A percentile compares a stretch with the other conserved stretches of the same genome.
Conservation (phyloP, 2,797 vertebrate species). For the Cirrhinus mrigala region DNA sequence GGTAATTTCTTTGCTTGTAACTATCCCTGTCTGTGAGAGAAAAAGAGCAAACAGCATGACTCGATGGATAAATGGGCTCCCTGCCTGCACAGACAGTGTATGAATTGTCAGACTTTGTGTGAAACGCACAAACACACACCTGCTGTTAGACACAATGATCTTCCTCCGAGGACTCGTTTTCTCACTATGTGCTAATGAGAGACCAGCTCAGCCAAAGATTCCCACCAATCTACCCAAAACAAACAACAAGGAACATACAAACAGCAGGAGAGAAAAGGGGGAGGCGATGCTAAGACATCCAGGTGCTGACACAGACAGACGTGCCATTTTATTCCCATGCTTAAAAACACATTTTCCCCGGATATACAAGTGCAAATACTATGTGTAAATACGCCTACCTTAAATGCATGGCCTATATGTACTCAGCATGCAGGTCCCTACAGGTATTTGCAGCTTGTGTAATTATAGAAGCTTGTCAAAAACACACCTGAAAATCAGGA, state of each 20-base stretch:
- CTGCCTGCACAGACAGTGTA: conserved; percentile 23
- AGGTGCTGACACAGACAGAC: conserved; percentile 48
- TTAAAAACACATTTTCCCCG: conserved; percentile 18
- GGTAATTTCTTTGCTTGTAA: background rate
- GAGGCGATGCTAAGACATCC: conserved; percentile 1
- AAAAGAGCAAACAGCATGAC: conserved; percentile 18
- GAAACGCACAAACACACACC: conserved; percentile 51
- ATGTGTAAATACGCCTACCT: background rate
- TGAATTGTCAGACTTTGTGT: conserved; percentile 12
- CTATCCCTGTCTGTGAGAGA: background rate
- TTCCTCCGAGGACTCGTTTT: conserved; percentile 45
- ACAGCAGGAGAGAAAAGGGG: background rate
- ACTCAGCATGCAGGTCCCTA: conserved; percentile 37
- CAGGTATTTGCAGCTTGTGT: conserved; percentile 48
- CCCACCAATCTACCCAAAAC: conserved; percentile 54
- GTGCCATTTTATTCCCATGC: conserved; percentile 25
- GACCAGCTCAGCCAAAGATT: conserved; percentile 51
- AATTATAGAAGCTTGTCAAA: conserved; percentile 53
- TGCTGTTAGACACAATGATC: conserved; percentile 61
- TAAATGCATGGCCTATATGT: background rate
- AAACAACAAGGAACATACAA: conserved; percentile 42
- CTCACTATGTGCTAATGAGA: conserved; percentile 55
- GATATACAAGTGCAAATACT: conserved; percentile 21
- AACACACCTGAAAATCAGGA: conserved; percentile 53
- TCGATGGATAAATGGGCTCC: background rate